Base-by-base conservation (phyloP, 2,113 vertebrate genomes). In the Sebastes fasciatus region DNA sequence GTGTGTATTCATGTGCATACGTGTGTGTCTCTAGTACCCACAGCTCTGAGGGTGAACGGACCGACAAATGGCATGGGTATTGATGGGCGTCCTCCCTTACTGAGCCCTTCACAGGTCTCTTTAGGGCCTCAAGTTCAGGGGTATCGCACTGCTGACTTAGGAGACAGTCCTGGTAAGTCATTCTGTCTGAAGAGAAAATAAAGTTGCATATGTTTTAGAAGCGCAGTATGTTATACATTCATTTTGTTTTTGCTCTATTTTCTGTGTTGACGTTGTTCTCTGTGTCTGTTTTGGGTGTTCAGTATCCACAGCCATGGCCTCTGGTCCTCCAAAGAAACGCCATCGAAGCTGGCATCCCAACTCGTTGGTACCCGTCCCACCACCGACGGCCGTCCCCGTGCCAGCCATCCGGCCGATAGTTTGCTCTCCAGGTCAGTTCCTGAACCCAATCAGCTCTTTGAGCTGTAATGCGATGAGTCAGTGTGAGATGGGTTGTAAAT, bases 301-400 rank as follows among this genome's bases (percentile, higher is more conserved):
- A 95, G 95, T 88, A 8, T 90, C 93, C 89, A 96, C 96, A 64
- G 93, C 96, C 43, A 96, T 99, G 95, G 96, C 91, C 93, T 97
- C 97, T 7, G 98, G 97, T 5, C 98, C 98, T 61, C 98, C 98
- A 26, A 99, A 99, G 95, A 99, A 99, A 89, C 96, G 98, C 2
- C 98, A 99, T 89, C 95, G 98, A 42, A 97, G 98, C 84, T 99
- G 98, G 98, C 97, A 97, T 86, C 97, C 97, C 60, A 96, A 93
- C n/a, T 91, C 97, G 0, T 90, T 96, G 64, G 91, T 96, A 40
- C 94, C 96, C 0, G 92, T 96, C 58, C 94, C 97, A 48, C 94
- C 97, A 48, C 93, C 94, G 5, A 94, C 96, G 14, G 94, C 96
- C 1, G 94, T 96, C 57, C 95, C 98, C 57, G 95, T 97, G 58